These are phyloP conservation scores for Lonchura striata DNA, from an alignment of 2,113 vertebrate genomes.

Conservation along the genomic window DNA sequence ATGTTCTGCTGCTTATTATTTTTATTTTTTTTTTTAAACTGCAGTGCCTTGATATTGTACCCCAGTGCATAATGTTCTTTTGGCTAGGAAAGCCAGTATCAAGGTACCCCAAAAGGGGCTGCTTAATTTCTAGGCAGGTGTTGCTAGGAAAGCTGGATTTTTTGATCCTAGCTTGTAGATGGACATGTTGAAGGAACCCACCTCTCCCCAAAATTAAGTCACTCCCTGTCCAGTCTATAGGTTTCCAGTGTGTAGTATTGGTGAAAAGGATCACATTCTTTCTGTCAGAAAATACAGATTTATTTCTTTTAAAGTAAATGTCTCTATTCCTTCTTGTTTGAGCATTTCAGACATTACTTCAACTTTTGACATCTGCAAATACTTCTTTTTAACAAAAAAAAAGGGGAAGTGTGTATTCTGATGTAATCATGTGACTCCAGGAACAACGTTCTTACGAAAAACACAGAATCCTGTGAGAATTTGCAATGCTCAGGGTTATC, in stretches of 20 bases:
- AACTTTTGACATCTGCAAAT: background rate
- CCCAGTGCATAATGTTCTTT: background rate
- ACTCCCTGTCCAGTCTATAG: background rate
- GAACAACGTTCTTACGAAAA: background rate
- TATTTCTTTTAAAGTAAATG: background rate
- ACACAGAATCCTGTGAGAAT: background rate
- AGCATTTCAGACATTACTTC: background rate
- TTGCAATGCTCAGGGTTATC: background rate
- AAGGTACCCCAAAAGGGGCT: background rate
- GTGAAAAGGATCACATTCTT: background rate
- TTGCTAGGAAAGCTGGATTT: background rate
- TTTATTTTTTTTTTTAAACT: background rate
- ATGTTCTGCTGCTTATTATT: background rate
- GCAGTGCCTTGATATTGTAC: background rate
- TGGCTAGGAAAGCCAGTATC: background rate
- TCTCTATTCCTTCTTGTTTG: background rate
- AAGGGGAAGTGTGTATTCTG: conserved; percentile 8
- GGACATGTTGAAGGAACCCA: background rate
- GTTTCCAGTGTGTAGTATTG: background rate
- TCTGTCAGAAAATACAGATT: background rate
- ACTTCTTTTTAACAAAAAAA: background rate
- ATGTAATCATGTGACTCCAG: conserved; percentile 15
- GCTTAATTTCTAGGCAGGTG: background rate
- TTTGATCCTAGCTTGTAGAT: background rate
- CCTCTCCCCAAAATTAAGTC: background rate